These are phyloP conservation scores for Otocyon megalotis DNA, from an alignment of 2,113 vertebrate species.

Conservation along the genomic window DNA sequence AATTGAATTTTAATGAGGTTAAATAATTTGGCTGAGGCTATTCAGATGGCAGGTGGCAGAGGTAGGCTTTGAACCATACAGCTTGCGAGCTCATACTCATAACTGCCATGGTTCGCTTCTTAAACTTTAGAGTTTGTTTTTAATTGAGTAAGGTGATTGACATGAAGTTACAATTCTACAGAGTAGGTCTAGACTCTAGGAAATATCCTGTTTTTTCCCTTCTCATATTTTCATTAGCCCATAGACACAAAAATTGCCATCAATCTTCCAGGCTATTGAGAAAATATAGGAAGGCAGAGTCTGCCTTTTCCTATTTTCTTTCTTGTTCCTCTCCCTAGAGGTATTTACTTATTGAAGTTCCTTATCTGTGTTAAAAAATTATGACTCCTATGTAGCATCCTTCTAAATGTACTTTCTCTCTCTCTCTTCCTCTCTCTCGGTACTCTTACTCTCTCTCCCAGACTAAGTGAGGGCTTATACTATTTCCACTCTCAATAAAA, in stretches of 20 bases:
- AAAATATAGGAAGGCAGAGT: not conserved
- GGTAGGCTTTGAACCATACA: not conserved
- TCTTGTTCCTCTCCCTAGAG: not conserved
- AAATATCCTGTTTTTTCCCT: not conserved
- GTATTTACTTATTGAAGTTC: not conserved
- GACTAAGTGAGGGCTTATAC: not conserved
- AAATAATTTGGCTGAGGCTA: not conserved
- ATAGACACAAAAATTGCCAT: not conserved
- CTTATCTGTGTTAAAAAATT: not conserved
- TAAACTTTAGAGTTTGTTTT: not conserved
- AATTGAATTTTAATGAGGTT: not conserved
- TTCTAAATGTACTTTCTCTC: not conserved
- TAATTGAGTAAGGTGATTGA: not conserved
- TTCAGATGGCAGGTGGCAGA: not conserved
- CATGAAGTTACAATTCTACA: not conserved
- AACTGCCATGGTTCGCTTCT: not conserved
- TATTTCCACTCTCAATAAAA: not conserved
- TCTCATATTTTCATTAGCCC: not conserved
- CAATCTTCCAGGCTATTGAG: not conserved
- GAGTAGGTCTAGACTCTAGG: not conserved
- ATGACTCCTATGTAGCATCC: not conserved
- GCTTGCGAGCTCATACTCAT: not conserved
- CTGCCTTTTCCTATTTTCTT: not conserved
- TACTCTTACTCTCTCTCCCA: not conserved
- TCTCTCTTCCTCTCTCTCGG: not conserved